phyloP scores from a whole-genome alignment of 2,797 vertebrate species.

The Microchirus variegatus region DNA sequence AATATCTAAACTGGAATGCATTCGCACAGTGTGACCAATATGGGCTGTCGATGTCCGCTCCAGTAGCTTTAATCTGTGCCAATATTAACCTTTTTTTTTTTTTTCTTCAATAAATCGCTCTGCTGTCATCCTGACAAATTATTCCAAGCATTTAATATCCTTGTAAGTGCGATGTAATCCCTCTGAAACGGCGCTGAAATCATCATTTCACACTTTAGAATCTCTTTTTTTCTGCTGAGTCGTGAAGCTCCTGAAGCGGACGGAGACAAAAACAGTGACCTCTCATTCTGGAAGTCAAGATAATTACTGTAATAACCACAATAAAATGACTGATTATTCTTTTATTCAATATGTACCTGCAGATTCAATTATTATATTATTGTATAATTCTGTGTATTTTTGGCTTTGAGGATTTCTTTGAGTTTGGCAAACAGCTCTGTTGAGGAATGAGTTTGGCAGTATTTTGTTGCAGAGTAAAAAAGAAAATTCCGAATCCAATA shows the following conservation, averaged over 20 bases:
- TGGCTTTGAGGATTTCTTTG: too few relatives aligned
- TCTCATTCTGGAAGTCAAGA: background rate
- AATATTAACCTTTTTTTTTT: constrained; percentile 11
- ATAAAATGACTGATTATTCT: too few relatives aligned
- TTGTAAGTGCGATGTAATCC: background rate
- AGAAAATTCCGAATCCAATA: too few relatives aligned
- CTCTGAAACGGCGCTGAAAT: constrained; percentile 1
- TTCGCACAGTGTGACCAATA: constrained; percentile 13
- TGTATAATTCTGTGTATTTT: too few relatives aligned
- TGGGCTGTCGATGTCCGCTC: constrained; percentile 10
- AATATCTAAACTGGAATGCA: constrained; percentile 18
- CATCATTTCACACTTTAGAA: constrained; percentile 6
- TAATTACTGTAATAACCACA: too few relatives aligned
- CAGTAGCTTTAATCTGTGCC: constrained; percentile 22
- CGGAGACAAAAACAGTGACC: background rate
- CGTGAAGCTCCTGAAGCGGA: background rate
- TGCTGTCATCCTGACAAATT: constrained; percentile 14
- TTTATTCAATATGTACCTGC: too few relatives aligned
- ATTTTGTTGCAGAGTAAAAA: too few relatives aligned
- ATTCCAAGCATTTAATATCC: constrained; percentile 16
- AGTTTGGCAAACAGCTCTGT: too few relatives aligned
- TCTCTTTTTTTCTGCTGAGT: background rate
- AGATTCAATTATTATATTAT: too few relatives aligned
- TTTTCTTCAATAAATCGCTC: background rate
- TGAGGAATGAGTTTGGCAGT: too few relatives aligned